A percentile compares a stretch with the other conserved stretches of the same genome.
Conservation (phyloP, 2,113 vertebrate genomes). For the Pygoscelis antarcticus region DNA sequence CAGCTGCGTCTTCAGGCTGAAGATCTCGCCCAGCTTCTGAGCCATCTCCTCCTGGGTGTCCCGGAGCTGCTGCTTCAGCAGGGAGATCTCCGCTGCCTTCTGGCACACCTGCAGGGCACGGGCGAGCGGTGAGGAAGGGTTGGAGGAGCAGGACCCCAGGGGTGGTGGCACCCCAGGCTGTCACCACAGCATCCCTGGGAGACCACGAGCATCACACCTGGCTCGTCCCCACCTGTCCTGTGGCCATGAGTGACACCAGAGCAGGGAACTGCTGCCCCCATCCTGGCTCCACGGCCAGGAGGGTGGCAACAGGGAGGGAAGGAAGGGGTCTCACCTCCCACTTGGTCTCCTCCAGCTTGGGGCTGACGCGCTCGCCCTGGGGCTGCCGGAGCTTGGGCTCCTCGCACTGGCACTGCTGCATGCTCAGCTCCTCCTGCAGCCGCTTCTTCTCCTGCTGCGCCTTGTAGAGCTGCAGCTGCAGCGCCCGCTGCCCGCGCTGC, state of each 20-base stretch:
- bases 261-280: accelerated
- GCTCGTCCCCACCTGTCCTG: accelerated
- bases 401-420: slow-evolving; percentile 74
- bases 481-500: slow-evolving; percentile 86
- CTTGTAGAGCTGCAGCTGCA: slow-evolving; percentile 93
- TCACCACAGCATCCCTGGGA: background rate
- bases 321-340: slow-evolving; percentile 86
- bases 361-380: slow-evolving; percentile 66
- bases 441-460: slow-evolving; percentile 90
- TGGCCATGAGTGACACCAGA: background rate
- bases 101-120: slow-evolving; percentile 81
- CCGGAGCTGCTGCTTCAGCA: slow-evolving; percentile 94
- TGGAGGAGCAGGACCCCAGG: background rate
- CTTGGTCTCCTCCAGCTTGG: slow-evolving; percentile 88
- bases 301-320: background rate
- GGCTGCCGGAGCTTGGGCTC: slow-evolving; percentile 64
- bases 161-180: background rate
- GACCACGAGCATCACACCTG: accelerated
- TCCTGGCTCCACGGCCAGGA: background rate
- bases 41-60: slow-evolving; percentile 94
- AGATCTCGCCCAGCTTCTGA: slow-evolving; percentile 93
- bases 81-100: slow-evolving; percentile 93
- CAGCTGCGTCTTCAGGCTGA: slow-evolving; percentile 92
- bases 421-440: slow-evolving; percentile 87
- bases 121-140: background rate